Base-by-base conservation (phyloP, 2,888 invertebrate species). In the Mechanitis mazaeus region DNA sequence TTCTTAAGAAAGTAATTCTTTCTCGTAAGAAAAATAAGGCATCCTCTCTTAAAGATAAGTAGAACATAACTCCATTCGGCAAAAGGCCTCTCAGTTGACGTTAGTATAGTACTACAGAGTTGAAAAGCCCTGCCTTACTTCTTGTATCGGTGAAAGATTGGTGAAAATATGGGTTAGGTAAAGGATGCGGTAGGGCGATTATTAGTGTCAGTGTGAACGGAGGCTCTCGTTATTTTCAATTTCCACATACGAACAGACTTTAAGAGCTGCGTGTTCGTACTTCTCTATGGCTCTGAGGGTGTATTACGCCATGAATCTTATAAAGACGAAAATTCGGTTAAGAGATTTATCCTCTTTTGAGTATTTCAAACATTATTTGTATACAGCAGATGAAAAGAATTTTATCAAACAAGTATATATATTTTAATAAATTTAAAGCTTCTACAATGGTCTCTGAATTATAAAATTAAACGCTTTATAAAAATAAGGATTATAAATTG, bases 171-270 rank as follows among this genome's bases (percentile, higher is more conserved):
- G 79, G 82, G 81, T 74, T 77, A 80, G 83, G 70, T 75, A 73
- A 72, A 79, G 79, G 76, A 77, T 75, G 76, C 69, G 74, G 78
- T 67, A 69, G 87, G 75, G 86, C 87, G 74, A 77, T 80, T 76
- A 78, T 74, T 69, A 76, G 75, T 86, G 83, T 80, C 83, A 82
- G 84, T 84, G 84, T 83, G 87, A 87, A 87, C 85, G 82, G 80
- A 79, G 82, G 82, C 79, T 80, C 87, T 89, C 89, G 87, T 89
- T 89, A 90, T 89, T 90, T 89, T 88, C 88, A 88, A 90, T 90
- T 89, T 89, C 87, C 87, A 87, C 87, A 87, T 86, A 84, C 84
- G 83, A 84, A 80, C 85, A 78, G 82, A 81, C 85, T 83, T 79
- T 20, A 20, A 20, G 20, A 20, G 78, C 81, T 85, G 76, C 82